phyloP scores from a whole-genome alignment of 2,113 vertebrate genomes.

The Carlito syrichta region DNA sequence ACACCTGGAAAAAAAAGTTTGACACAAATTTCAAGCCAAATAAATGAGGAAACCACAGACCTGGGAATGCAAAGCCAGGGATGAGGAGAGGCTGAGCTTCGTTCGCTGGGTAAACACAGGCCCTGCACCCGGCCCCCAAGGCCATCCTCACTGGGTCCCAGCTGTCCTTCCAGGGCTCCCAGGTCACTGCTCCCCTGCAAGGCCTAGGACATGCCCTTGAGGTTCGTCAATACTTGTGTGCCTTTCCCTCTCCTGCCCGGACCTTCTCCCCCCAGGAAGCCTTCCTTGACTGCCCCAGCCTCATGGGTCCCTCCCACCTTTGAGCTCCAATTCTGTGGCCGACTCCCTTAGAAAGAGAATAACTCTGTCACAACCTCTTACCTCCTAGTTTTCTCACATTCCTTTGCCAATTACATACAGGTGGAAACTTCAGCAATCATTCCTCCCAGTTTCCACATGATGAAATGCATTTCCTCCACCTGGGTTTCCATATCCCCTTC shows the following conservation, averaged over 20 bases:
- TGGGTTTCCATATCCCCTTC: background rate
- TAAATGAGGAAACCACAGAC: conserved; percentile 69
- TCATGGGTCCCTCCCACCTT: rapidly evolving
- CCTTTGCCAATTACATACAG: rapidly evolving
- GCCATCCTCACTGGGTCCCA: background rate
- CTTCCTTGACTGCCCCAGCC: background rate
- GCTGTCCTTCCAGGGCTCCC: background rate
- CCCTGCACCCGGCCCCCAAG: background rate
- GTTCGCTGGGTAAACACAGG: background rate
- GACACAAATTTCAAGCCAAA: conserved; percentile 74
- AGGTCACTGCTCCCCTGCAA: background rate
- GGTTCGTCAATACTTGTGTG: no score
- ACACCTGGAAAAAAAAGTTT: conserved; percentile 49
- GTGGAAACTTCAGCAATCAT: background rate
- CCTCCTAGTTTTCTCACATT: background rate
- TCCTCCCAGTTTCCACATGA: background rate
- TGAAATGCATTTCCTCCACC: background rate
- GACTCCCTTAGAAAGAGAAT: background rate
- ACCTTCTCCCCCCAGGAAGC: background rate
- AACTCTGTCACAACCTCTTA: rapidly evolving
- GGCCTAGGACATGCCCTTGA: no score
- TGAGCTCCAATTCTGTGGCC: background rate
- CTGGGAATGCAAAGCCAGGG: background rate
- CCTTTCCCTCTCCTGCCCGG: background rate
- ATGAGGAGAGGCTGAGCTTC: background rate